Percentiles rank a stretch among this genome's conserved stretches.
phyloP scores from a whole-genome alignment of 2,888 invertebrate genomes.

The Stomorhina lunata region DNA sequence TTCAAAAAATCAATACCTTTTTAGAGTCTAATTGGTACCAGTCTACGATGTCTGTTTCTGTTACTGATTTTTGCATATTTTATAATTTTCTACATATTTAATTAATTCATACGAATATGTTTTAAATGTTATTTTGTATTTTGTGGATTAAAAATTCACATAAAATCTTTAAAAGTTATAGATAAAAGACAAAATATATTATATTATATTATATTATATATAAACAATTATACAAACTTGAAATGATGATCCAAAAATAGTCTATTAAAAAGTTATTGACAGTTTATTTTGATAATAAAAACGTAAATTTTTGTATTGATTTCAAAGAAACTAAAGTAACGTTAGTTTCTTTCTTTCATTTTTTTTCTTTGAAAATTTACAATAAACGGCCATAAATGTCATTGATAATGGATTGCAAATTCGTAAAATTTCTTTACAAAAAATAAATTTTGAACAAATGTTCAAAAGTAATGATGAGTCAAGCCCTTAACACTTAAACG shows the following conservation, averaged over 20 bases:
- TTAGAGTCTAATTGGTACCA: slow-evolving; percentile 54
- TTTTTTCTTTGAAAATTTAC: neutral
- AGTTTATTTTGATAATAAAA: neutral
- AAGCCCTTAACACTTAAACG: too few species aligned
- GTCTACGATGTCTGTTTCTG: slow-evolving; percentile 48
- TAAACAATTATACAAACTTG: neutral
- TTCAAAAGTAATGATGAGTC: too few species aligned
- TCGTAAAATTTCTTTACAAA: neutral
- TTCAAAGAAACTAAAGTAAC: neutral
- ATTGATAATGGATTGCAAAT: neutral
- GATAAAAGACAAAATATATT: neutral
- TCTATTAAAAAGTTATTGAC: slow-evolving; percentile 10
- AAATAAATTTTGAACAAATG: too few species aligned
- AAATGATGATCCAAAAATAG: too few species aligned
- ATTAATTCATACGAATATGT: slow-evolving; percentile 36
- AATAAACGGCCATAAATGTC: neutral
- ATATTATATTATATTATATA: neutral
- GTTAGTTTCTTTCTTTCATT: slow-evolving; percentile 14
- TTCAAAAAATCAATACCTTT: slow-evolving; percentile 28
- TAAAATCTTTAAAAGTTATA: neutral
- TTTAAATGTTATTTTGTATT: slow-evolving; percentile 4
- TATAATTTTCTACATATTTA: slow-evolving; percentile 42
- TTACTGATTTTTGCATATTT: slow-evolving; percentile 19
- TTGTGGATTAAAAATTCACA: neutral
- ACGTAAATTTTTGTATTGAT: neutral